A percentile compares a stretch with the other conserved stretches of the same genome.
phyloP scores from a whole-genome alignment of 2,888 invertebrate species.

The Sesia bembeciformis region DNA sequence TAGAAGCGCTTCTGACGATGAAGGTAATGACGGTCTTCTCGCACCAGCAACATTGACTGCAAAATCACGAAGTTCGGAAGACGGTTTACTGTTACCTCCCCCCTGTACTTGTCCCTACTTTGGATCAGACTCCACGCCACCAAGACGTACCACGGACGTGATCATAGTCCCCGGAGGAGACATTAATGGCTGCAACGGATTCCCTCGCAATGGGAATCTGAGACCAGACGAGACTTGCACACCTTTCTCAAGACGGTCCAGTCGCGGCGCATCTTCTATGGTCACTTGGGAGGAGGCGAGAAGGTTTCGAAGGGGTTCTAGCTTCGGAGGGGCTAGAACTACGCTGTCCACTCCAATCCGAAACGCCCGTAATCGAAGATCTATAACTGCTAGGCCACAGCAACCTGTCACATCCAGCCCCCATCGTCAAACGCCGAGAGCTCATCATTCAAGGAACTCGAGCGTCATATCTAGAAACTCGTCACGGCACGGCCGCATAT shows the following conservation, averaged over 20 bases:
- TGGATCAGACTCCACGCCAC: conserved; percentile 77
- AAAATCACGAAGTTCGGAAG: conserved; percentile 62
- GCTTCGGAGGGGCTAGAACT: conserved; percentile 80
- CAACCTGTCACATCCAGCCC: conserved; percentile 45
- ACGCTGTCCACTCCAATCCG: conserved; percentile 71
- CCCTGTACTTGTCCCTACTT: conserved; percentile 89
- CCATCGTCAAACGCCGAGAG: conserved; percentile 72
- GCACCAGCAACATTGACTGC: conserved; percentile 49
- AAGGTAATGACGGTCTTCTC: conserved; percentile 51
- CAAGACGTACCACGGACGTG: conserved; percentile 60
- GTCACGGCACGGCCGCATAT: conserved; percentile 86
- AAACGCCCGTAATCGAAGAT: conserved; percentile 47
- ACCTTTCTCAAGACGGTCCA: conserved; percentile 66
- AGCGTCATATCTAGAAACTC: conserved; percentile 88
- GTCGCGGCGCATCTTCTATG: conserved; percentile 81
- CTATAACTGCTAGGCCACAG: conserved; percentile 40
- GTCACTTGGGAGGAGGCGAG: conserved; percentile 84
- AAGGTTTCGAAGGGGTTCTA: conserved; percentile 79
- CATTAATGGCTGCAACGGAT: conserved; percentile 57
- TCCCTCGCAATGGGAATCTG: conserved; percentile 40
- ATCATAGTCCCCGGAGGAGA: conserved; percentile 74
- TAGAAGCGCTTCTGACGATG: conserved; percentile 60
- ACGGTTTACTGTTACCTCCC: conserved; percentile 77
- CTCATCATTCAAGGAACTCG: conserved; percentile 85
- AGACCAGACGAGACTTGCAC: conserved; percentile 56